Evolutionary conservation across 2,113 vertebrate species (phyloP), one percentile per base, ranked within the genome.

Genomic region (Aplodontia rufa): DNA sequence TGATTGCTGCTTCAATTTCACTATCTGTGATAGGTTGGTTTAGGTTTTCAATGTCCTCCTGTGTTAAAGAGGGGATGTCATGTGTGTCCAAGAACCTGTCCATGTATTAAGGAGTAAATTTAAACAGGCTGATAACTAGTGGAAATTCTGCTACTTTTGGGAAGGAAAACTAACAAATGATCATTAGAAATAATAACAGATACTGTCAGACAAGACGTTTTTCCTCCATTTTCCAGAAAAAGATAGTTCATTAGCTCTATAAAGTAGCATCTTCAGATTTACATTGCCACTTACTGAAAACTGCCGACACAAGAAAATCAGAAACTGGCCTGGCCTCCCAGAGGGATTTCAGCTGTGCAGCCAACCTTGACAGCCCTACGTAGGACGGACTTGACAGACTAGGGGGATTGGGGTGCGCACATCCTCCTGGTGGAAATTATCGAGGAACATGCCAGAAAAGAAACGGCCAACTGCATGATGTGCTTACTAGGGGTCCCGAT

Each of bases 71-170:
- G n/a, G n/a, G n/a, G n/a, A n/a, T n/a, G n/a, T n/a, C n/a, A n/a
- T n/a, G n/a, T n/a, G n/a, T n/a, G n/a, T n/a, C n/a, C n/a, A n/a
- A n/a, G n/a, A n/a, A n/a, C n/a, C n/a, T n/a, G n/a, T n/a, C n/a
- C n/a, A n/a, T n/a, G n/a, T n/a, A 60, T 78, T 40, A 75, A 76
- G 66, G 47, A 93, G 35, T 87, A 93, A 90, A 82, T 86, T 76
- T 83, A 74, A 91, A 75, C 24, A 86, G 5, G 22, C 42, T 62
- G n/a, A 69, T 76, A 37, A 87, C 51, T 68, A 87, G 80, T 30
- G 5, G 24, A 47, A 95, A 49, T 4, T 49, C 42, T 87, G 58
- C 26, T 93, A 55, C 35, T 93, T 93, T 75, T 82, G 81, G 40
- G 32, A 79, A 85, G 49, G 16, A 96, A 72, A n/a, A 78, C 10